A percentile compares a stretch with the other conserved stretches of the same genome.
phyloP scores from a whole-genome alignment of 1,140 invertebrate genomes.

The Pollicipes pollicipes region DNA sequence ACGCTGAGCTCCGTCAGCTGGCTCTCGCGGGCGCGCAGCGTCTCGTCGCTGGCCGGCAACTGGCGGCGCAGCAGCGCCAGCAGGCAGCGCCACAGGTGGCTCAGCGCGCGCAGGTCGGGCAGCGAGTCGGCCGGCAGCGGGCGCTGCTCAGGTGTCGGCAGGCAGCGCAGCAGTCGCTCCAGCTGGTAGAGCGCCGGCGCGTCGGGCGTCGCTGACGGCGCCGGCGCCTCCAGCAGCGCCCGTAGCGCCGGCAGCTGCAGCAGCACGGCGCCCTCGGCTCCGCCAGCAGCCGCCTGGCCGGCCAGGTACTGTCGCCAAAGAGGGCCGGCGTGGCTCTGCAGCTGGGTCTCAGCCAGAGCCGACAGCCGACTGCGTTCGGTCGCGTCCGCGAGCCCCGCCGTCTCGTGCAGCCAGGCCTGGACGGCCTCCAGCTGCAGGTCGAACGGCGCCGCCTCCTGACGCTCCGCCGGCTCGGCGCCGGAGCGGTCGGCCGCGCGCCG shows the following conservation, averaged over 20 bases:
- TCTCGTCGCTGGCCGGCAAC: not conserved
- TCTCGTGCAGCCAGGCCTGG: not conserved
- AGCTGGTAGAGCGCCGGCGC: not conserved
- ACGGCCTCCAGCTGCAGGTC: not conserved
- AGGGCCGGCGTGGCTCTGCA: not conserved
- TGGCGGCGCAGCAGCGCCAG: not conserved
- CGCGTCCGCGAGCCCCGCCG: too few species aligned
- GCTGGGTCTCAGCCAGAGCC: not conserved
- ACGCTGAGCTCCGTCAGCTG: not conserved
- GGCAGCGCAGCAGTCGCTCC: not conserved
- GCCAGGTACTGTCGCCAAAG: not conserved
- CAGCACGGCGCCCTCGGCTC: not conserved
- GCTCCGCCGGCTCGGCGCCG: too few species aligned
- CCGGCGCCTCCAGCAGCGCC: not conserved
- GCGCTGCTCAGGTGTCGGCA: not conserved
- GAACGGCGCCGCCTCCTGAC: not conserved
- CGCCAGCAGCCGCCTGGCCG: too few species aligned
- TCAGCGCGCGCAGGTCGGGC: not conserved
- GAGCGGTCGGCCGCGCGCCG: not conserved
- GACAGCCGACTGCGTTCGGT: not conserved
- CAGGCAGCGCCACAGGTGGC: not conserved
- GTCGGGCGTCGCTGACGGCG: not conserved
- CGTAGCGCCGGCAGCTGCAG: not conserved
- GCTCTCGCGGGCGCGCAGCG: not conserved
- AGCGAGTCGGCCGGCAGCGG: not conserved